These are phyloP conservation scores for Probosciger aterrimus DNA, from an alignment of 2,113 vertebrate species.

Conservation along the genomic window DNA sequence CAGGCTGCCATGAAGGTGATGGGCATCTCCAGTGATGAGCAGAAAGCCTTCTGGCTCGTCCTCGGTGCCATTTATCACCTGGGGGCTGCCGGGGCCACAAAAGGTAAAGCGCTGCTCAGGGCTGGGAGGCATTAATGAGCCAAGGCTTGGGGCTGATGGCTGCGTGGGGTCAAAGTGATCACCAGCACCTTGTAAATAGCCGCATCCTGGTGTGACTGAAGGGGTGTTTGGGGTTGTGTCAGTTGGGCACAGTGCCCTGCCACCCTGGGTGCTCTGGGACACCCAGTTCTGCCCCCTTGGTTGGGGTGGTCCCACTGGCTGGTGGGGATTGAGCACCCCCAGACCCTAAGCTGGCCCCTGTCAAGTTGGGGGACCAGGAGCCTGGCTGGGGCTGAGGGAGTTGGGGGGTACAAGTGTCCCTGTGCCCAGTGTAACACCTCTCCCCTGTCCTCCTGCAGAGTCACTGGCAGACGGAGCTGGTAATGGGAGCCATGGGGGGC, in stretches of 20 bases:
- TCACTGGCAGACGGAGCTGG: constrained; percentile 48
- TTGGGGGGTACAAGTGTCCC: accelerated
- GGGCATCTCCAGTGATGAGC: constrained; percentile 88
- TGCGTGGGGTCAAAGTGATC: background rate
- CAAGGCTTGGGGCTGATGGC: background rate
- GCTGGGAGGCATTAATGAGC: background rate
- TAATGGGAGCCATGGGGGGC: background rate
- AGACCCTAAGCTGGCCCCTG: background rate
- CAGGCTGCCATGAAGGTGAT: constrained; percentile 96
- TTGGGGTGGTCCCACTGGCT: accelerated
- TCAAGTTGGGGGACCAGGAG: accelerated
- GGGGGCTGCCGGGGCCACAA: constrained; percentile 92
- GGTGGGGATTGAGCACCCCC: background rate
- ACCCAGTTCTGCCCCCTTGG: background rate
- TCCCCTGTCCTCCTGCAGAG: constrained; percentile 65
- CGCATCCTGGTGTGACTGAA: accelerated
- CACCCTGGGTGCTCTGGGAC: background rate
- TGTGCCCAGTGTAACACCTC: background rate
- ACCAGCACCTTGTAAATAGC: background rate
- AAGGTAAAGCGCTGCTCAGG: constrained; percentile 76
- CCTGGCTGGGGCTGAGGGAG: background rate
- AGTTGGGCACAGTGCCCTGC: background rate
- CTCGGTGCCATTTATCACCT: constrained; percentile 92
- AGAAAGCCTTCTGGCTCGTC: constrained; percentile 87
- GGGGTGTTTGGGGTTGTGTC: background rate